Evolutionary conservation across 2,113 vertebrate species (phyloP), one percentile per base, ranked within the genome.

Genomic region (Lethenteron reissneri): DNA sequence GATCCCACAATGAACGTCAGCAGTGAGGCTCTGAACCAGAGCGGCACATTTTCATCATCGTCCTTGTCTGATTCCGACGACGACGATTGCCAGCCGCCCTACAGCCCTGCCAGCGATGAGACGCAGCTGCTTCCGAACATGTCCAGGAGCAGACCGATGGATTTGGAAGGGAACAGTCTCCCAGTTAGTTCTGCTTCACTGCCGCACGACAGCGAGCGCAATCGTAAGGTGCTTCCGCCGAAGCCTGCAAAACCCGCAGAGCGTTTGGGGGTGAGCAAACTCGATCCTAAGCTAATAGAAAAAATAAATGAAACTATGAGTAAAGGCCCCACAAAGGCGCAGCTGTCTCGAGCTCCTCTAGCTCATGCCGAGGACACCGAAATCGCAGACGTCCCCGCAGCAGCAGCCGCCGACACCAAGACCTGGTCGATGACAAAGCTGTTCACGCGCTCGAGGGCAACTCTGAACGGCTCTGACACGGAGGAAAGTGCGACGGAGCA

Each of bases 191-290:
- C 41, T 41, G 41, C 41, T 41, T 58, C 86, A 8, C 88, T 84
- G 71, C 84, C 80, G 80, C 85, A 91, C 70, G 95, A 99, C 73
- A 88, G 92, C 7, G 94, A 97, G 78, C 88, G 91, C 79, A 97
- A 95, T 83, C 95, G 96, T 85, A 97, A 95, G 92, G 92, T 97
- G 89, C 95, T 91, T 86, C 92, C 95, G 62, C 90, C 92, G 1
- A 89, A 96, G 76, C 89, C 89, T 77, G 88, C 90, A 72, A 97
- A 97, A 77, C 92, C 92, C 10, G 80, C 84, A 69, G 82, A 86
- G 57, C 91, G 64, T 17, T 25, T 25, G 25, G n/a, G 25, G 11
- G 64, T 68, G n/a, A 68, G 87, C 78, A 97, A 95, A 79, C 78
- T 99, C 71, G 94, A 97, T 79, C 94, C 92, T 75, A 99, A 97